These are phyloP conservation scores for Tor tambroides DNA, from an alignment of 2,113 vertebrate genomes.

Conservation along the genomic window DNA sequence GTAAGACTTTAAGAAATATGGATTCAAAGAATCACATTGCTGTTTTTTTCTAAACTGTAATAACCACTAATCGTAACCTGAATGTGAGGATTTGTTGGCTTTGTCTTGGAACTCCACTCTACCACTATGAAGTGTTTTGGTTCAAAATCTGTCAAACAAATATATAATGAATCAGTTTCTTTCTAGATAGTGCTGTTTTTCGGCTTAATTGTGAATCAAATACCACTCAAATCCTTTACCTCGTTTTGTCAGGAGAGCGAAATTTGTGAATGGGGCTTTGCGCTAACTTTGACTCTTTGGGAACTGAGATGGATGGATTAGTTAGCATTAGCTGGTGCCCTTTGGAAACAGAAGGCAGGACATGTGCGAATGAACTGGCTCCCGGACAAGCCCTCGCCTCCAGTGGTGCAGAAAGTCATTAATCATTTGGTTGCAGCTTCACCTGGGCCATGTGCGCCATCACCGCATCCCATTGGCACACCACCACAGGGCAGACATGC, in stretches of 20 bases:
- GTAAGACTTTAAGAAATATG: slow-evolving; percentile 62
- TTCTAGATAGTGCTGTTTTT: background rate
- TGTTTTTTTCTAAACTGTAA: background rate
- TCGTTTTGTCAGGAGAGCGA: background rate
- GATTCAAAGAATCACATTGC: too few species aligned
- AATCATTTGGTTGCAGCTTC: slow-evolving; percentile 52
- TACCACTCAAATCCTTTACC: background rate
- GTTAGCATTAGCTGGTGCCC: background rate
- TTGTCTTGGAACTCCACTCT: background rate
- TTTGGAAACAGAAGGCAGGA: slow-evolving; percentile 19
- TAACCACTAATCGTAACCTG: background rate
- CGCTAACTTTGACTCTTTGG: background rate
- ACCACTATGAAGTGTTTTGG: background rate
- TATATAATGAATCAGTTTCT: background rate
- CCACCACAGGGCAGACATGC: slow-evolving; percentile 44
- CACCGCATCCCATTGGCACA: slow-evolving; percentile 24
- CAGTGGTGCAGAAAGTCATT: slow-evolving; percentile 45
- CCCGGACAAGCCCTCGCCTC: slow-evolving; percentile 26
- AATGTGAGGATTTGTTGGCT: background rate
- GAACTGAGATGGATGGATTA: slow-evolving; percentile 33
- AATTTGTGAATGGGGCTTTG: background rate
- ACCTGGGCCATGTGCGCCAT: slow-evolving; percentile 47
- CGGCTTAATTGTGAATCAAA: background rate
- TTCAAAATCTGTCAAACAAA: background rate
- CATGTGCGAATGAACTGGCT: slow-evolving; percentile 24